Base-by-base conservation (phyloP, 2,797 vertebrate species). In the Periophthalmus magnuspinnatus region DNA sequence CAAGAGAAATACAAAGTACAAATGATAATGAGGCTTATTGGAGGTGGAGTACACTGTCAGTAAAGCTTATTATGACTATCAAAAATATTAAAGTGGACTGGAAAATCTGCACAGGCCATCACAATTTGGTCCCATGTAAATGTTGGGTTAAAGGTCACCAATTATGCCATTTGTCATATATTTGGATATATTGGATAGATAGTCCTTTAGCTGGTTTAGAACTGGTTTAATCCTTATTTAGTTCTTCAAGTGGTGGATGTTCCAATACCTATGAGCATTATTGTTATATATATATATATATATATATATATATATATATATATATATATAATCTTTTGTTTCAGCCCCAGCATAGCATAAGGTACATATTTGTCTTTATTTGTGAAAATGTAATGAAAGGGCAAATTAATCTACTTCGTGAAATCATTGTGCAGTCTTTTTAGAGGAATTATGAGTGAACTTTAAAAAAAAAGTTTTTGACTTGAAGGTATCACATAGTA, bases 61-160 rank as follows among this genome's bases (percentile, higher is more conserved):
- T 91, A 90, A 91, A 92, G 90, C 90, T 92, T 85, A 87, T 91
- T 86, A 71, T 36, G 71, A 70, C 59, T 74, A 68, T 38, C 57
- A 57, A 70, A 73, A 74, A 59, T 61, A 62, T 60, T 65, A 65
- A 64, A 80, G 56, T 77, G 74, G 84, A 80, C 84, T 76, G 77
- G 74, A 87, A 76, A 77, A 84, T 75, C 83, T 89, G 81, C 86
- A 89, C 88, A 84, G 67, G 79, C 80, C 72, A 89, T 91, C 86
- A 90, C 89, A 90, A 91, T 91, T 91, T 91, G 90, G 91, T 91
- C 90, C 88, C 74, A 87, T 80, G 75, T 82, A 81, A n/a, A 19
- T 55, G 64, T 17, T 38, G 75, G 72, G 79, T 84, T 80, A 72
- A 78, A 84, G 22, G 62, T 64, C 41, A 17, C 61, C 9, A 28